These are phyloP conservation scores for Vulpes lagopus DNA, from an alignment of 2,113 vertebrate species.

Conservation along the genomic window DNA sequence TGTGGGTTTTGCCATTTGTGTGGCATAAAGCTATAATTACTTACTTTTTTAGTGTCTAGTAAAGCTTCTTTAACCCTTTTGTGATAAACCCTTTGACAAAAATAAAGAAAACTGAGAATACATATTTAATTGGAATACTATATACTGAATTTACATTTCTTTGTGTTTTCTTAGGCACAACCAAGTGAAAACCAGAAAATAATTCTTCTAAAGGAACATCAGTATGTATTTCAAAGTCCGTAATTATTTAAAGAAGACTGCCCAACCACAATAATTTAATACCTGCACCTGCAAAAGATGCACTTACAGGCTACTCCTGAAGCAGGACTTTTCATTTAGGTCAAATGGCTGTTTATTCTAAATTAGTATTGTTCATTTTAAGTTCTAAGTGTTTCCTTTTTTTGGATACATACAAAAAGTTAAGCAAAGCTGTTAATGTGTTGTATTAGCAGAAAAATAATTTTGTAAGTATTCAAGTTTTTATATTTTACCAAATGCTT, in stretches of 20 bases:
- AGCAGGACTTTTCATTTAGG: not conserved
- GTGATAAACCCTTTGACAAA: not conserved
- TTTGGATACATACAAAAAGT: not conserved
- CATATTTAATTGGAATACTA: not conserved
- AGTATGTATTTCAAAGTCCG: not conserved
- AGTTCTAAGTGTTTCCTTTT: not conserved
- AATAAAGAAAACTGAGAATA: not conserved
- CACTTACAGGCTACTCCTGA: not conserved
- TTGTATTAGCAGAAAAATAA: not conserved
- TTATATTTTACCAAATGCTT: not conserved
- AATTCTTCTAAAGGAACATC: not conserved
- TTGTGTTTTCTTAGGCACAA: not conserved
- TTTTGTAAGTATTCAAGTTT: not conserved
- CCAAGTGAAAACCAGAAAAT: not conserved
- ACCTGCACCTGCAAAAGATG: not conserved
- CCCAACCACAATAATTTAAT: not conserved
- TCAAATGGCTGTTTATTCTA: not conserved
- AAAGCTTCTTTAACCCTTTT: not conserved
- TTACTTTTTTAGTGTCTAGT: not conserved
- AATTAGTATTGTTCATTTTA: not conserved
- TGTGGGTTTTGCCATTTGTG: not conserved
- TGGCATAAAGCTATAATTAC: not conserved
- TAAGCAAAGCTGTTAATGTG: not conserved
- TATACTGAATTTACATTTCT: not conserved
- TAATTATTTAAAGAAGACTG: not conserved